A percentile compares a stretch with the other conserved stretches of the same genome.
Conservation (phyloP, 1,140 invertebrate species). For the Acyrthosiphon pisum region DNA sequence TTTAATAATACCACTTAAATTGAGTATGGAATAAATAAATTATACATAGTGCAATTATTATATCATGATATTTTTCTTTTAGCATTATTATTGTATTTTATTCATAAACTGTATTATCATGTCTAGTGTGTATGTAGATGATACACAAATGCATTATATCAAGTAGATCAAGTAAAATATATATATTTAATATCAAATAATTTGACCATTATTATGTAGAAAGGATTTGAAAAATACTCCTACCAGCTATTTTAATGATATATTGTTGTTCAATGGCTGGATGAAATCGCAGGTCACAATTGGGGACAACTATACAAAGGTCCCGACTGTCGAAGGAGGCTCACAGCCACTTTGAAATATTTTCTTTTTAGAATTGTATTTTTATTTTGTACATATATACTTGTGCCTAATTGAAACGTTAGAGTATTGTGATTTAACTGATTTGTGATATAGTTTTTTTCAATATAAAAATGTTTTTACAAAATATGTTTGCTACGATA, state of each 20-base stretch:
- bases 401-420: neutral
- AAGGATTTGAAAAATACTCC: neutral
- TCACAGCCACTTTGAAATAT: neutral
- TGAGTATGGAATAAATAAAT: neutral
- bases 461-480: conserved; percentile 1
- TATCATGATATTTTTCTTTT: neutral
- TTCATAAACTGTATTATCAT: neutral
- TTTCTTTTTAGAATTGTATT: neutral
- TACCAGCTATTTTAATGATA: conserved; percentile 7
- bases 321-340: neutral
- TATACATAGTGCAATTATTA: neutral
- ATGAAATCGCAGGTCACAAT: neutral
- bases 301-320: neutral
- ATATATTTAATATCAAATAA: conserved; percentile 5
- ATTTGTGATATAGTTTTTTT: neutral
- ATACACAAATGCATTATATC: neutral
- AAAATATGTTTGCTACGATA: neutral
- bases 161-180: neutral
- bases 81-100: neutral
- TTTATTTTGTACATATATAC: neutral
- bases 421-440: neutral
- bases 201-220: neutral
- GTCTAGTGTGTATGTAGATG: neutral
- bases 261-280: neutral
- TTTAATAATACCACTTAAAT: conserved; percentile 10